Base-by-base conservation (phyloP, 2,888 invertebrate species). In the Yponomeuta plumbellus region DNA sequence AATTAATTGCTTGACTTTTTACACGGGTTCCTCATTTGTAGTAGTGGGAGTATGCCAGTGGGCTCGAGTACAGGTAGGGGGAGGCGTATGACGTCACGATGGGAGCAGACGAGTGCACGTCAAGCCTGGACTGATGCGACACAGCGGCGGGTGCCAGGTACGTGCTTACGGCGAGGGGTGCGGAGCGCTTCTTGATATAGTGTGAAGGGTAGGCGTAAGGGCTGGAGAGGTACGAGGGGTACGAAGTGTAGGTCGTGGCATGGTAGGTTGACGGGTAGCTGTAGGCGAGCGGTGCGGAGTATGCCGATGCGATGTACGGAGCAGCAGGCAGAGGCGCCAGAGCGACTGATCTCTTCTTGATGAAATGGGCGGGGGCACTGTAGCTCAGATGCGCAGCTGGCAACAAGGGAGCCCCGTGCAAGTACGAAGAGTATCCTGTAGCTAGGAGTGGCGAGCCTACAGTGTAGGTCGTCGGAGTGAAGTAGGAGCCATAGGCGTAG, bases 141-240 rank as follows among this genome's bases (percentile, higher is more conserved):
- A 73, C 76, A 1, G 83, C 71, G n/a, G 80, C 70, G 21, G 84
- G 80, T 13, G 80, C 77, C 17, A 80, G 64, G 71, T 78, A 77
- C 5, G 82, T 67, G 65, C 73, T 71, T 22, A 71, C 57, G 44
- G 77, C 68, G 22, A 78, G 68, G 63, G 73, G 74, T 63, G 76
- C 79, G 10, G 83, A 84, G 4, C 83, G 77, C 70, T 86, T 84
- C 76, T 86, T 85, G 67, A 85, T 85, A 21, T 80, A 75, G 67
- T 85, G 83, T 8, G 79, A 68, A 11, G 58, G 65, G 68, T 75
- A 73, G 21, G 73, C 71, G 39, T 69, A 68, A 17, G 61, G 22
- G 61, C 34, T 68, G 39, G 78, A 76, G 57, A 83, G 69, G 75
- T 69, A 26, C 75, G 72, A 26, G 77, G 75, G 44, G 81, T 70